Base-by-base conservation (phyloP, 2,113 vertebrate species). In the Channa argus region DNA sequence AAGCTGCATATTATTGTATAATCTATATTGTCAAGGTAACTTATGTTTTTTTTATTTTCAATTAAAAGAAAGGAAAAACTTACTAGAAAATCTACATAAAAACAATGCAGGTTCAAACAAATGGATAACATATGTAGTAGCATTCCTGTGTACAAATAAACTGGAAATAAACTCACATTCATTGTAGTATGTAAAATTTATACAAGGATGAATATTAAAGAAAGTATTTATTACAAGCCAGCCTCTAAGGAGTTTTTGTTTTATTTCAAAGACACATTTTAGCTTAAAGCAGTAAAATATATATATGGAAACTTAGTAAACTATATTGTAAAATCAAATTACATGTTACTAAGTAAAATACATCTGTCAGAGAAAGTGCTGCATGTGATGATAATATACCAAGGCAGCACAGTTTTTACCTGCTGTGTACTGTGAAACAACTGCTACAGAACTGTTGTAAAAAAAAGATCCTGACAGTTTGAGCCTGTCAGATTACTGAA, bases 321-420 rank as follows among this genome's bases (percentile, higher is more conserved):
- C 52, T 39, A 50, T 41, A 79, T 52, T 63, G 3, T 62, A 62
- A 73, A 77, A 70, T 34, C 15, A 69, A 49, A 69, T 64, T 8
- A 55, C 9, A 72, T 52, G 50, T 60, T 62, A 66, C 43, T 13
- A 3, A 61, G 14, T 9, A 56, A 54, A 69, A 37, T 24, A 14
- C 14, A 50, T 11, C 34, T 36, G 33, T 45, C 7, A 4, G 4
- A 44, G 24, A 9, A 34, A 39, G 47, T 55, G 41, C 51, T 53
- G 0, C 44, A 62, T 10, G 50, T n/a, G 24, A 46, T 41, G 45
- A 63, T 44, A 49, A 83, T 50, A 49, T 24, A 24, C 24, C 24
- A 24, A 24, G 24, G 24, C 24, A 39, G 63, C 36, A 12, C 34
- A 38, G n/a, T 12, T 46, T 8, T 13, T 24, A 24, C 24, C 24